Evolutionary conservation across 2,113 vertebrate species (phyloP).

Genomic region (Pelodiscus sinensis): DNA sequence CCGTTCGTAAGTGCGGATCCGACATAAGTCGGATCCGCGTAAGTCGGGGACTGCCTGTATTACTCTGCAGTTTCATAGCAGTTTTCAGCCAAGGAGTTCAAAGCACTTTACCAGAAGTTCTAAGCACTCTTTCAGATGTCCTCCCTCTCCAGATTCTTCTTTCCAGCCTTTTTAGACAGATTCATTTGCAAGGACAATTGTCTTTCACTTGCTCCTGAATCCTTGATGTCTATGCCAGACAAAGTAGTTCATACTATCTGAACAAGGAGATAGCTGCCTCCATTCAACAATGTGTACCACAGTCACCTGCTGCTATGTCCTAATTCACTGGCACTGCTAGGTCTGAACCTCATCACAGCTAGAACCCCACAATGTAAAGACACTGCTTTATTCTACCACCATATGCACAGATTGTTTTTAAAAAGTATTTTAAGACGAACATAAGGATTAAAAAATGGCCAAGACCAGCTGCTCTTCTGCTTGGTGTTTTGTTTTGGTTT

Average conservation of each 20-base stretch:
- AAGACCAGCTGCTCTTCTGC: neutral
- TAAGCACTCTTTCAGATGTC: neutral
- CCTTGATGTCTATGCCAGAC: neutral
- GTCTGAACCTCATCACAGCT: neutral
- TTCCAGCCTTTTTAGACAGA: neutral
- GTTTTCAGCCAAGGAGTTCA: neutral
- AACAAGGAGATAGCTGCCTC: neutral
- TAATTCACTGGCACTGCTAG: neutral
- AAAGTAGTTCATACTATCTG: neutral
- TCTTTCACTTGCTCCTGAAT: fast-evolving
- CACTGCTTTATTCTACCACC: neutral
- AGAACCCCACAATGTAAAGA: neutral
- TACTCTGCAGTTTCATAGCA: neutral
- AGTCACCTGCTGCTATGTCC: neutral
- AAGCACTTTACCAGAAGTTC: neutral
- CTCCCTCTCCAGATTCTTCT: neutral
- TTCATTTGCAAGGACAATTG: neutral
- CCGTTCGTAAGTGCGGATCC: no score
- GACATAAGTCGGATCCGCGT: no score
- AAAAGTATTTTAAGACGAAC: neutral
- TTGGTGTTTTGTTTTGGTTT: neutral
- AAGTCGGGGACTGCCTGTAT: no score
- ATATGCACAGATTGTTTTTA: neutral
- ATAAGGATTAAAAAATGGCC: neutral
- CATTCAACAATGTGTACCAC: neutral